Conservation (phyloP, 2,113 vertebrate species). For the Gallinago jamesoni region DNA sequence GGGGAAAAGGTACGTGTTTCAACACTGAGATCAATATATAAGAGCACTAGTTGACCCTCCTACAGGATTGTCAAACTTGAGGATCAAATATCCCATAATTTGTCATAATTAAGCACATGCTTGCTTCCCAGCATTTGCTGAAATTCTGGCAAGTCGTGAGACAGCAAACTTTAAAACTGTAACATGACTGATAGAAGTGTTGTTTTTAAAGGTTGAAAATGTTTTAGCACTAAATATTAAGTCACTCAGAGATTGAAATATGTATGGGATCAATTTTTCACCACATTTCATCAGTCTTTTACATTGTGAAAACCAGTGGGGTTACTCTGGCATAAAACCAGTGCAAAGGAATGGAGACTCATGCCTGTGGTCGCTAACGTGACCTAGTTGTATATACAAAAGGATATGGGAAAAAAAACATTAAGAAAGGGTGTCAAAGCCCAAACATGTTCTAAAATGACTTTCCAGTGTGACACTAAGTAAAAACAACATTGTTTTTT, state of each 20-base stretch:
- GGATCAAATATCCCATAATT: background rate
- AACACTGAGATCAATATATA: background rate
- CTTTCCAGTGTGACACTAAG: background rate
- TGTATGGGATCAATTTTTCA: constrained; percentile 57
- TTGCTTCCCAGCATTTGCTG: constrained; percentile 11
- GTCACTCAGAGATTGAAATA: constrained; percentile 37
- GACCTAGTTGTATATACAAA: constrained; percentile 28
- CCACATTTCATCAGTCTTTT: constrained; percentile 36
- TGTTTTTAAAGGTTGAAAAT: constrained; percentile 55
- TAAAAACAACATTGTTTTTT: background rate
- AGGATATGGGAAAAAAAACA: background rate
- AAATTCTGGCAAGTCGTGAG: constrained; percentile 36
- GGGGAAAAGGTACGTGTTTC: background rate
- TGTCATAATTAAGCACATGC: background rate
- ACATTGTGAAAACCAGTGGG: constrained; percentile 17
- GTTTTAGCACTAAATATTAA: constrained; percentile 58
- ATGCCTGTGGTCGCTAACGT: constrained; percentile 46
- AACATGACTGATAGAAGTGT: constrained; percentile 52
- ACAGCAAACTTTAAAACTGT: constrained; percentile 38
- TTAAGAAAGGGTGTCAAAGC: constrained; percentile 15
- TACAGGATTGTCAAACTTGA: background rate
- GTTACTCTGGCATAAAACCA: constrained; percentile 50
- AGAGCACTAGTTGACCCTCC: background rate
- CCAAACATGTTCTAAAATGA: background rate
- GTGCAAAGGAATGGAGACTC: constrained; percentile 40